Conservation (phyloP, 23 tunicate species). For the Clavelina lepadiformis region DNA sequence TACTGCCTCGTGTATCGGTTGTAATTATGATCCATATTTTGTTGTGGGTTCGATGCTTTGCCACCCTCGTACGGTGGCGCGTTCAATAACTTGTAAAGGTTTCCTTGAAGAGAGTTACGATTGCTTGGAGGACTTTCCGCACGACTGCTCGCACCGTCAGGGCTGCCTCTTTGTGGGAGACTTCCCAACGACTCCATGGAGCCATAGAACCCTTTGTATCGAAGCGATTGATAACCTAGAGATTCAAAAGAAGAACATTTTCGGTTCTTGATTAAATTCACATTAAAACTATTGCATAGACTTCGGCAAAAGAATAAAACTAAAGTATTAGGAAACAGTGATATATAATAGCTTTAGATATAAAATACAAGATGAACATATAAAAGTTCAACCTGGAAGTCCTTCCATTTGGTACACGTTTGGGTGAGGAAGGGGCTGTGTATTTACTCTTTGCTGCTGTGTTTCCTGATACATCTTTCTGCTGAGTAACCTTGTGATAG, state of each 20-base stretch:
- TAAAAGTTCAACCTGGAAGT: no score
- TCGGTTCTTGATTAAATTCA: neutral
- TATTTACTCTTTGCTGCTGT: slow-evolving; percentile 3
- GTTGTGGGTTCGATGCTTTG: slow-evolving; percentile 1
- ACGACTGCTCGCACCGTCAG: slow-evolving; percentile 85
- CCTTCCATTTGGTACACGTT: no score
- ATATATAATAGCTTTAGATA: no score
- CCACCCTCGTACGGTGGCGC: slow-evolving; percentile 8
- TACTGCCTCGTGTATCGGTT: slow-evolving; percentile 48
- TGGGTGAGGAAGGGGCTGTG: no score
- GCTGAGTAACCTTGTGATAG: slow-evolving; percentile 30
- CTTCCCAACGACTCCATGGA: slow-evolving; percentile 26
- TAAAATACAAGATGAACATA: no score
- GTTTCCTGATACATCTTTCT: slow-evolving; percentile 65
- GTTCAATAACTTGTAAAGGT: neutral
- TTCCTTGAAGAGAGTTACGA: neutral
- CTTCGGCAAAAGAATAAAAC: neutral
- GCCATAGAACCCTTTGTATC: slow-evolving; percentile 9
- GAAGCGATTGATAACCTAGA: slow-evolving; percentile 2
- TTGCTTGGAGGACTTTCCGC: slow-evolving; percentile 70
- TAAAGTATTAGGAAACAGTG: no score
- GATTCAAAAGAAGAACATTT: neutral
- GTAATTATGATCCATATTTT: slow-evolving; percentile 64
- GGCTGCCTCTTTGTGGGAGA: slow-evolving; percentile 70
- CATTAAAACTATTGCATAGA: neutral